Conservation (phyloP, 2,113 vertebrate species). For the Oncorhynchus nerka region DNA sequence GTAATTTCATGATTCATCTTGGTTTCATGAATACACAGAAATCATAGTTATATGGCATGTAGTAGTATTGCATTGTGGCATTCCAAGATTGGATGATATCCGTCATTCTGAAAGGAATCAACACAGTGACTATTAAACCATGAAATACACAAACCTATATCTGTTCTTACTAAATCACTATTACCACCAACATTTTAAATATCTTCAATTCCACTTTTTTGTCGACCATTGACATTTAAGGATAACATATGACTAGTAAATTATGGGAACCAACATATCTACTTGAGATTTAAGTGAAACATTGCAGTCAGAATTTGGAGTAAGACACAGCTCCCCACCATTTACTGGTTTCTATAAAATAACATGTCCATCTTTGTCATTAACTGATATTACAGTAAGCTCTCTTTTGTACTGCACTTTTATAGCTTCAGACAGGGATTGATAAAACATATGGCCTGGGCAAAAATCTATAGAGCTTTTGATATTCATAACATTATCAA, state of each 20-base stretch:
- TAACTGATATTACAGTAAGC: too few species aligned
- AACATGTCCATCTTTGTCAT: too few species aligned
- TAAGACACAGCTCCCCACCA: not conserved
- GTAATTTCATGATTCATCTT: not conserved
- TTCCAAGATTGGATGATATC: not conserved
- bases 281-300: not conserved
- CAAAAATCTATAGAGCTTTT: not conserved
- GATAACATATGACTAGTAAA: not conserved
- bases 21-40: not conserved
- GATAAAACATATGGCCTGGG: not conserved
- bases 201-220: not conserved
- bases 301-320: not conserved
- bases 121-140: not conserved
- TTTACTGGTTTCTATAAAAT: too few species aligned
- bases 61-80: not conserved
- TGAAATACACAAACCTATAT: not conserved
- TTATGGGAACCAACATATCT: not conserved
- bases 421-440: not conserved
- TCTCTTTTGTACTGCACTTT: too few species aligned
- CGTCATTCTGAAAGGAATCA: not conserved
- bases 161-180: not conserved
- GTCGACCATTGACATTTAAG: not conserved
- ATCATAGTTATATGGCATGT: not conserved
- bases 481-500: not conserved
- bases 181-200: not conserved